Conservation (phyloP, 2,113 vertebrate genomes). For the Gnathonemus echidnorhynchus region DNA sequence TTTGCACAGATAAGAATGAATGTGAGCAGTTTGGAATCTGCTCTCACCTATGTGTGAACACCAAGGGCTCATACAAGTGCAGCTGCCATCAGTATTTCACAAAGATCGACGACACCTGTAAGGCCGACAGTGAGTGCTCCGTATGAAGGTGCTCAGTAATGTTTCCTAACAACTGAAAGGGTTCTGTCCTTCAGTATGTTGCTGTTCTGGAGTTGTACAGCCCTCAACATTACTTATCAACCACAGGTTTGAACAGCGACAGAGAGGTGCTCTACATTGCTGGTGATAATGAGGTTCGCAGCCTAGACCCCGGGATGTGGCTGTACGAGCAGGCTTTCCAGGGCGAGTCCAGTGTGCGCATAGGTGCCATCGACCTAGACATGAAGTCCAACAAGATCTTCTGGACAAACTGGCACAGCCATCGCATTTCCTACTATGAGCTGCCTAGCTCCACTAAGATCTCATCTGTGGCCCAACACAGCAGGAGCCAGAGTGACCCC, state of each 20-base stretch:
- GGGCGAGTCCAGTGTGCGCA: slow-evolving; percentile 82
- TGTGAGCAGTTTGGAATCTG: slow-evolving; percentile 82
- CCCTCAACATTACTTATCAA: neutral
- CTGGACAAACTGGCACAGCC: slow-evolving; percentile 98
- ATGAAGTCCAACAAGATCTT: slow-evolving; percentile 89
- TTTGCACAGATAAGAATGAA: slow-evolving; percentile 77
- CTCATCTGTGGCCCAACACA: slow-evolving; percentile 68
- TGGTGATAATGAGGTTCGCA: slow-evolving; percentile 92
- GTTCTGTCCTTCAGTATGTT: neutral
- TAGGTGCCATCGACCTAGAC: slow-evolving; percentile 90
- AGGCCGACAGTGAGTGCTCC: slow-evolving; percentile 74
- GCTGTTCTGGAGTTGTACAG: neutral
- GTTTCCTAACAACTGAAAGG: neutral
- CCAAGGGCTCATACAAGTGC: slow-evolving; percentile 85
- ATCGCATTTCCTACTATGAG: slow-evolving; percentile 82
- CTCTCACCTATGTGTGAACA: slow-evolving; percentile 94
- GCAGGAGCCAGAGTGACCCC: slow-evolving; percentile 75
- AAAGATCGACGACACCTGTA: slow-evolving; percentile 83
- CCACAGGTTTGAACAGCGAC: slow-evolving; percentile 65
- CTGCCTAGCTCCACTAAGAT: slow-evolving; percentile 59
- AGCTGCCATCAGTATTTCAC: slow-evolving; percentile 87
- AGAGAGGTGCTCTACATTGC: slow-evolving; percentile 84
- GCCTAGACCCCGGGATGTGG: slow-evolving; percentile 83
- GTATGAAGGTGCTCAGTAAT: neutral
- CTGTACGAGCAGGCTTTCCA: slow-evolving; percentile 91